Evolutionary conservation across 2,888 invertebrate genomes (phyloP).

Genomic region (Acrobasis consociella): DNA sequence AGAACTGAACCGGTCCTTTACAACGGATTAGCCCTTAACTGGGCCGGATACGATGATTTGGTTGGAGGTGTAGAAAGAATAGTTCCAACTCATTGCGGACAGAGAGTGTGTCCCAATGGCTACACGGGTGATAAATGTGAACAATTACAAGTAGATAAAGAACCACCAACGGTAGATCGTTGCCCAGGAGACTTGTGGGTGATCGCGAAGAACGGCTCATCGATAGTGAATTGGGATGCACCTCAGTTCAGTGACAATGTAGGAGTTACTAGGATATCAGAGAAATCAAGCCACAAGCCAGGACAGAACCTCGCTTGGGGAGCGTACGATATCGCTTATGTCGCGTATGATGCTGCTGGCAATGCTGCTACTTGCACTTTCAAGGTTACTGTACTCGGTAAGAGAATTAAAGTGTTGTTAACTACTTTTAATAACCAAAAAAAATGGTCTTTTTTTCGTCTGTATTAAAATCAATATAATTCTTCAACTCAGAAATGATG

Average conservation of each 20-base stretch:
- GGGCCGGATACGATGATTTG: conserved; percentile 96
- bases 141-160: conserved; percentile 91
- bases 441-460: too few species aligned
- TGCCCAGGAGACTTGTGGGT: conserved; percentile 98
- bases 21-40: conserved; percentile 92
- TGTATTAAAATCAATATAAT: too few species aligned
- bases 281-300: conserved; percentile 92
- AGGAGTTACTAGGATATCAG: conserved; percentile 89
- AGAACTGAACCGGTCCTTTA: conserved; percentile 95
- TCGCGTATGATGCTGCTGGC: conserved; percentile 96
- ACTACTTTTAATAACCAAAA: too few species aligned
- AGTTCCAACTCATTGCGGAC: conserved; percentile 96
- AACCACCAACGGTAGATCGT: conserved; percentile 92
- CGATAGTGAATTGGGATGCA: conserved; percentile 95
- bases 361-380: conserved; percentile 96
- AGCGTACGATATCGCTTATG: conserved; percentile 95
- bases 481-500: too few species aligned
- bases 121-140: conserved; percentile 93
- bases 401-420: conserved; percentile 55
- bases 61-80: conserved; percentile 94
- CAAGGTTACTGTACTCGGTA: conserved; percentile 94
- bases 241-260: conserved; percentile 96
- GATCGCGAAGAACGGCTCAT: conserved; percentile 95
- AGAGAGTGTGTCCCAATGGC: conserved; percentile 93
- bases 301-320: conserved; percentile 96